phyloP scores from a whole-genome alignment of 1,140 invertebrate species.

The Drosophila willistoni region DNA sequence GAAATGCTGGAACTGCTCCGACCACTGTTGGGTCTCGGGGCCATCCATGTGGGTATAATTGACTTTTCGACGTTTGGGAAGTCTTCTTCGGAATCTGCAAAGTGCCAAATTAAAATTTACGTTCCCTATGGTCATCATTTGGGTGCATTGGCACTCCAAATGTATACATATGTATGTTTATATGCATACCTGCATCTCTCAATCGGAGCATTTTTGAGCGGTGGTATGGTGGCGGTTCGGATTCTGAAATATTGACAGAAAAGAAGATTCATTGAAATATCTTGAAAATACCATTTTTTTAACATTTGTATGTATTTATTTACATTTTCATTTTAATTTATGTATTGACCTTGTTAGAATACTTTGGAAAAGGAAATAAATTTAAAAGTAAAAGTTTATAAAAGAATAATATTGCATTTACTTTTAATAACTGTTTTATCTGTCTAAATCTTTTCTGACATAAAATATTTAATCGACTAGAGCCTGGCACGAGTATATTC shows the following conservation, averaged over 20 bases:
- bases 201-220: constrained; percentile 87
- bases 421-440: no score
- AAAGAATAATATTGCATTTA: no score
- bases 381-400: no score
- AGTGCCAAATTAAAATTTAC: constrained; percentile 22
- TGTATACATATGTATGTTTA: not conserved
- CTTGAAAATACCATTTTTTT: not conserved
- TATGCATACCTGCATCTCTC: constrained; percentile 88
- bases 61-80: constrained; percentile 66
- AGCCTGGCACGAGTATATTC: no score
- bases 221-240: constrained; percentile 89
- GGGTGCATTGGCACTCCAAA: not conserved
- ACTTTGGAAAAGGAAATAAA: no score
- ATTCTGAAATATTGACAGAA: constrained; percentile 86
- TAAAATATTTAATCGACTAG: no score
- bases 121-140: not conserved
- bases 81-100: constrained; percentile 68
- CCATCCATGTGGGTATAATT: constrained; percentile 45
- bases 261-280: constrained; percentile 31
- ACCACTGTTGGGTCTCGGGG: constrained; percentile 27
- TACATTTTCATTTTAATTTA: not conserved
- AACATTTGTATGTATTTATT: not conserved
- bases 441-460: no score
- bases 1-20: constrained; percentile 51
- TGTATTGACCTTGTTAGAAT: no score